A percentile compares a stretch with the other conserved stretches of the same genome.
Conservation (phyloP, 2,888 invertebrate species). For the Drosophila rellima region DNA sequence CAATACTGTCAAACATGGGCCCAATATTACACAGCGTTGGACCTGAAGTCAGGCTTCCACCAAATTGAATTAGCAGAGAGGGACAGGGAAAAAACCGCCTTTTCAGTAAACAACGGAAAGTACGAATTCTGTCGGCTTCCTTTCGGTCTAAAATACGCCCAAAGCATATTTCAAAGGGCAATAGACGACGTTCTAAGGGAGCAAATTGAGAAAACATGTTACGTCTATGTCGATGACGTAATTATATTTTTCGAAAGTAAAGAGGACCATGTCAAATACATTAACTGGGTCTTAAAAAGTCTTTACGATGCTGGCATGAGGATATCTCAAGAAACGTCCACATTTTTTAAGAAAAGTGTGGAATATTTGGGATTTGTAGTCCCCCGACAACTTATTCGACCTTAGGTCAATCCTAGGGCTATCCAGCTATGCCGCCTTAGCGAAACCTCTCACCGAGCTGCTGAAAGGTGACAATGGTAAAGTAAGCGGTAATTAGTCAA, state of each 20-base stretch:
- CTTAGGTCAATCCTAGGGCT: conserved; percentile 7
- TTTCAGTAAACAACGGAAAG: conserved; percentile 3
- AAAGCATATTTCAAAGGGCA: conserved; percentile 18
- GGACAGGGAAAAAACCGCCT: conserved; percentile 7
- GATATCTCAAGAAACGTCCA: too few relatives aligned
- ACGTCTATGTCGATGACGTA: conserved; percentile 10
- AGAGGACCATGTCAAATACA: too few relatives aligned
- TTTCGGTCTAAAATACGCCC: conserved; percentile 7
- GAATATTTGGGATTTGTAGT: conserved; percentile 19
- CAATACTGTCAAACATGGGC: conserved; percentile 12
- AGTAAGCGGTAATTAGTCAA: neutral
- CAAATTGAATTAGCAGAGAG: conserved; percentile 2
- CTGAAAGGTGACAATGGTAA: conserved; percentile 1
- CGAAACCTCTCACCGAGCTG: neutral
- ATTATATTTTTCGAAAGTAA: too few relatives aligned
- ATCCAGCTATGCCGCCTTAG: neutral
- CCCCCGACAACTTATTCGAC: neutral
- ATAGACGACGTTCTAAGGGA: conserved; percentile 4
- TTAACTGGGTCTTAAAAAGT: too few relatives aligned
- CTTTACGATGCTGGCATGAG: too few relatives aligned
- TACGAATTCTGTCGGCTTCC: conserved; percentile 7
- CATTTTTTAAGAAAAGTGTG: conserved; percentile 12
- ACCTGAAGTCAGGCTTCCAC: conserved; percentile 13
- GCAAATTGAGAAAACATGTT: neutral
- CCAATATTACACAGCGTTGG: conserved; percentile 6